Base-by-base conservation (phyloP, 2,888 invertebrate genomes). In the Torymus auratus region DNA sequence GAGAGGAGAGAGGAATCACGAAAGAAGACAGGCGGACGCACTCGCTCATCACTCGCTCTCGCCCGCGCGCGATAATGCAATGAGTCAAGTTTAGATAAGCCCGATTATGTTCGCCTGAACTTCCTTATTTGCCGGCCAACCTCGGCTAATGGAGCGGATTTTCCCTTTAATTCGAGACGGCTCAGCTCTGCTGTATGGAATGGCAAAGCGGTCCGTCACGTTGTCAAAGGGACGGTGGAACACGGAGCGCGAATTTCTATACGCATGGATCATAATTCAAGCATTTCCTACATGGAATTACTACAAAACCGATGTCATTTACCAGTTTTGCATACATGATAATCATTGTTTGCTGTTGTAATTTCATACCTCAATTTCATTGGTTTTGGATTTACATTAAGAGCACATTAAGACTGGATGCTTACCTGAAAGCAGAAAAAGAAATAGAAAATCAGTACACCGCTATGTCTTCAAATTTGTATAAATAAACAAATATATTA, bases 81-180 rank as follows among this genome's bases (percentile, higher is more conserved):
- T 76, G 71, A 75, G 80, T 80, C 75, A 76, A 75, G 80, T 80
- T 80, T 80, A 75, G 80, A 80, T 76, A 80, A 80, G 75, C 10
- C 64, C 53, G 75, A 80, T 80, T 71, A 80, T 23, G 28, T 74
- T 69, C 62, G 60, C 55, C 65, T 55, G 60, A 75, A 70, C 74
- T 80, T 80, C 79, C 75, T 75, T 67, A 65, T 80, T 75, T 71
- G 65, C 70, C 52, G 58, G 69, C 23, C 23, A 11, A 20, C 14
- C 56, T 23, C 53, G n/a, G 13, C 64, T 68, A 62, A 67, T 67
- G 53, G 78, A 78, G 55, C 79, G 56, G 56, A 70, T 74, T 80
- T 80, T 74, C 65, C 56, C 64, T 56, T 70, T 65, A 70, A 70
- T 58, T 69, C 15, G 20, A 41, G 41, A 41, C 41, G 41, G 7